These are phyloP conservation scores for Dipodomys merriami DNA, from an alignment of 2,113 vertebrate genomes.

Conservation along the genomic window DNA sequence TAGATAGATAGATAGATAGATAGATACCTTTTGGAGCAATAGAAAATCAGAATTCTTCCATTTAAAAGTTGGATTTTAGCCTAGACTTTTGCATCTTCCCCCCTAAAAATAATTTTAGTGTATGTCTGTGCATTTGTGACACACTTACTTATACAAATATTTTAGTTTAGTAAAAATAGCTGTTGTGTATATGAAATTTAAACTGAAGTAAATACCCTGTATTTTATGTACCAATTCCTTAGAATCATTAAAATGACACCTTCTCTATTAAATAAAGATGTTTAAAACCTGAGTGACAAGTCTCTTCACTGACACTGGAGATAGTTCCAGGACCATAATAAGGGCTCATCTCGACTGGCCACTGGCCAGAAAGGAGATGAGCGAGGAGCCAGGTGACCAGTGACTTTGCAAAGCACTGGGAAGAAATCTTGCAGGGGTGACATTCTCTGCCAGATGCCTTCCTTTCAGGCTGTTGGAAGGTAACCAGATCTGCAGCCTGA, in stretches of 20 bases:
- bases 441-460: conserved; percentile 33
- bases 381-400: neutral
- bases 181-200: too few species aligned
- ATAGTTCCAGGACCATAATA: neutral
- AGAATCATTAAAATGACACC: neutral
- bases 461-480: conserved; percentile 45
- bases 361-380: neutral
- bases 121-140: too few species aligned
- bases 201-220: too few species aligned
- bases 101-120: neutral
- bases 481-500: conserved; percentile 38
- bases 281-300: neutral
- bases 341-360: neutral
- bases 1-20: too few species aligned
- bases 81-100: conserved; percentile 6
- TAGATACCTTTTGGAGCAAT: neutral
- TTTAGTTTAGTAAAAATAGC: too few species aligned
- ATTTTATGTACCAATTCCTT: neutral
- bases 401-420: conserved; percentile 16
- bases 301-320: neutral
- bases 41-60: neutral
- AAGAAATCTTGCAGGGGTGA: neutral
- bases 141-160: too few species aligned
- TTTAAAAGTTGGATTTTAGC: neutral
- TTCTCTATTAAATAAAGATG: neutral